Percentiles rank a stretch among this genome's conserved stretches.
These are phyloP conservation scores for Tauraco erythrolophus DNA, from an alignment of 2,113 vertebrate species.

Conservation along the genomic window DNA sequence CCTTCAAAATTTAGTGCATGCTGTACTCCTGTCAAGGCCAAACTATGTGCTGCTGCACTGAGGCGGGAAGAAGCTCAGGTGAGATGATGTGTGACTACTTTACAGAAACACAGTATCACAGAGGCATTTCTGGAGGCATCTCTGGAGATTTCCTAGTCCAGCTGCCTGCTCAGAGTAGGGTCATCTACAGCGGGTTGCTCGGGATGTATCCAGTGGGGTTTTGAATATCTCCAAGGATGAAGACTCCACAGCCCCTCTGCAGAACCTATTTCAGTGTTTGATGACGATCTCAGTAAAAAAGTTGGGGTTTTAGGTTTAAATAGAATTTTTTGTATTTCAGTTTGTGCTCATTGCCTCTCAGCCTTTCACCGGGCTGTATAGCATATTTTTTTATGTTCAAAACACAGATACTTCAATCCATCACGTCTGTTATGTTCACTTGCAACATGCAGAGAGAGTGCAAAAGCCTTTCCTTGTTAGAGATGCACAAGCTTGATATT, in stretches of 20 bases:
- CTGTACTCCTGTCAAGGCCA: not conserved
- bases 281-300: not conserved
- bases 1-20: not conserved
- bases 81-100: not conserved
- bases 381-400: not conserved
- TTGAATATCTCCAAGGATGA: not conserved
- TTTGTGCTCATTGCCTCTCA: not conserved
- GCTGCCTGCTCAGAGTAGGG: not conserved
- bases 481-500: not conserved
- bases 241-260: not conserved
- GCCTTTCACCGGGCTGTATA: not conserved
- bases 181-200: not conserved
- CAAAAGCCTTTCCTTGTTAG: not conserved
- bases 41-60: not conserved
- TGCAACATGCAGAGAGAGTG: not conserved
- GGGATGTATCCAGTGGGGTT: not conserved
- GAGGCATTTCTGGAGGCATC: no score
- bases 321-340: not conserved
- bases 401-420: not conserved
- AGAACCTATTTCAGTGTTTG: not conserved
- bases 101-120: not conserved
- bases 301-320: fast-evolving
- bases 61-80: not conserved
- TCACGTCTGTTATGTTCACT: not conserved
- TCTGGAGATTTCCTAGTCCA: not conserved